Evolutionary conservation across 30 jellyfish, hydroid and myxozoan genomes (phyloP).

Genomic region (Cassiopea andromeda): DNA sequence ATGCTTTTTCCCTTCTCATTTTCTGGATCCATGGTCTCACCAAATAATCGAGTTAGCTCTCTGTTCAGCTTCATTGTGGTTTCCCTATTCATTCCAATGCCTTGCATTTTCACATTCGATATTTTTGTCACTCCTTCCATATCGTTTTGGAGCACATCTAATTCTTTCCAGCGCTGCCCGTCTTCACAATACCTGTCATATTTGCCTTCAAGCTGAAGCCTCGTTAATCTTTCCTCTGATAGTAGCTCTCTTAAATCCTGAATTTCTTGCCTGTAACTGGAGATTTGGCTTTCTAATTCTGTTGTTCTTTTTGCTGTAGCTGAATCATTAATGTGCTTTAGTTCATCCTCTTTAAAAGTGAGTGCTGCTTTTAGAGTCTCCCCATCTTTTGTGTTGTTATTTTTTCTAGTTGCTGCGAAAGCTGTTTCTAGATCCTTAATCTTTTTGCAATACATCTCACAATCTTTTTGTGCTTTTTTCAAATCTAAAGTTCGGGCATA

Average conservation of each 20-base stretch:
- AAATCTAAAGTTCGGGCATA: not conserved
- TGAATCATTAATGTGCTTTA: not conserved
- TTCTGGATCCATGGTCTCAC: not conserved
- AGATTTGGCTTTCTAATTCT: slow-evolving; percentile 15
- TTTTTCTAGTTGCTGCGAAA: slow-evolving; percentile 2
- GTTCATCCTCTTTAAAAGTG: slow-evolving; percentile 5
- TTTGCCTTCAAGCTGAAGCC: slow-evolving; percentile 1
- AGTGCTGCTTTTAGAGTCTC: not conserved
- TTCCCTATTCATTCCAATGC: not conserved
- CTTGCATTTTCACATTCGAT: not conserved
- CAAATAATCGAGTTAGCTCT: not conserved
- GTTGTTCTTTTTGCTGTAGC: not conserved
- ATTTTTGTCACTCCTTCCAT: not conserved
- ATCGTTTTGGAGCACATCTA: not conserved
- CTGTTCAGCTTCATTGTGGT: slow-evolving; percentile 2
- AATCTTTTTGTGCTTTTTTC: slow-evolving; percentile 24
- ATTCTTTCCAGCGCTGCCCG: not conserved
- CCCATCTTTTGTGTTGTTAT: not conserved
- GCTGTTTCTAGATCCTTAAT: slow-evolving; percentile 33
- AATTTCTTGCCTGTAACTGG: slow-evolving; percentile 5
- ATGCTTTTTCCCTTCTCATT: not conserved
- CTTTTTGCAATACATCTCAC: slow-evolving; percentile 13
- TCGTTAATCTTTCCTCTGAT: slow-evolving; percentile 4
- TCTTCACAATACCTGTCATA: not conserved
- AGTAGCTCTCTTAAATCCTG: slow-evolving; percentile 17